Evolutionary conservation across 1,140 invertebrate genomes (phyloP).

Genomic region (Sarcophaga bullata): DNA sequence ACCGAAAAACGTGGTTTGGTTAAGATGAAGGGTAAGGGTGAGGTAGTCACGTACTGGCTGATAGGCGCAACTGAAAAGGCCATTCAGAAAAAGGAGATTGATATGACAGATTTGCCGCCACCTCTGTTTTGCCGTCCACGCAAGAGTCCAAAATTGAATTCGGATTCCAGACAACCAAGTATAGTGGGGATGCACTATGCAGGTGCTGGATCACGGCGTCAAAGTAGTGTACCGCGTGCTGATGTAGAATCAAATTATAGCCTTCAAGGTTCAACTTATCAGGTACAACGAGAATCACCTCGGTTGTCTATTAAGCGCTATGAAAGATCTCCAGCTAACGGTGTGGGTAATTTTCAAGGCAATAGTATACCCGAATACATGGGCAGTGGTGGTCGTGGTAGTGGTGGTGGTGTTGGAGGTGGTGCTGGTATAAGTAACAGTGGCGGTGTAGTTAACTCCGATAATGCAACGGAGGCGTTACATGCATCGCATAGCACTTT

Average conservation of each 20-base stretch:
- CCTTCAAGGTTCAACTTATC: slow-evolving; percentile 59
- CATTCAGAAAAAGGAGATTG: slow-evolving; percentile 84
- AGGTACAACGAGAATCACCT: slow-evolving; percentile 58
- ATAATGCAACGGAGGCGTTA: slow-evolving; percentile 24
- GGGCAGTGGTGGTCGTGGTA: slow-evolving; percentile 23
- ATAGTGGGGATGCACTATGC: slow-evolving; percentile 66
- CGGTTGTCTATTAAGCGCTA: slow-evolving; percentile 54
- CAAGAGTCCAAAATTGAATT: slow-evolving; percentile 78
- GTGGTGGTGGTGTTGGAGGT: slow-evolving; percentile 44
- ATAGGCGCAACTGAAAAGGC: slow-evolving; percentile 83
- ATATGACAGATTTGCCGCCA: slow-evolving; percentile 80
- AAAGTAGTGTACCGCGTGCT: slow-evolving; percentile 66
- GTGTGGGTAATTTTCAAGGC: slow-evolving; percentile 48
- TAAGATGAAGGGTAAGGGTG: slow-evolving; percentile 91
- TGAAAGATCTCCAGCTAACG: slow-evolving; percentile 58
- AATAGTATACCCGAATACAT: slow-evolving; percentile 47
- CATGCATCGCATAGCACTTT: slow-evolving; percentile 60
- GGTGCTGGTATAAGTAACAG: slow-evolving; percentile 34
- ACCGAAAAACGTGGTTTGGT: slow-evolving; percentile 87
- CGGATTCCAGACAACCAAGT: slow-evolving; percentile 76
- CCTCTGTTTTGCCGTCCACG: slow-evolving; percentile 82
- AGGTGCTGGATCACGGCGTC: slow-evolving; percentile 62
- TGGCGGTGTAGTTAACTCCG: slow-evolving; percentile 24
- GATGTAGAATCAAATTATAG: slow-evolving; percentile 64
- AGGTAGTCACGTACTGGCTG: slow-evolving; percentile 88